phyloP scores from a whole-genome alignment of 2,888 invertebrate species.

The Pseudococcus jackbeardsleyi region DNA sequence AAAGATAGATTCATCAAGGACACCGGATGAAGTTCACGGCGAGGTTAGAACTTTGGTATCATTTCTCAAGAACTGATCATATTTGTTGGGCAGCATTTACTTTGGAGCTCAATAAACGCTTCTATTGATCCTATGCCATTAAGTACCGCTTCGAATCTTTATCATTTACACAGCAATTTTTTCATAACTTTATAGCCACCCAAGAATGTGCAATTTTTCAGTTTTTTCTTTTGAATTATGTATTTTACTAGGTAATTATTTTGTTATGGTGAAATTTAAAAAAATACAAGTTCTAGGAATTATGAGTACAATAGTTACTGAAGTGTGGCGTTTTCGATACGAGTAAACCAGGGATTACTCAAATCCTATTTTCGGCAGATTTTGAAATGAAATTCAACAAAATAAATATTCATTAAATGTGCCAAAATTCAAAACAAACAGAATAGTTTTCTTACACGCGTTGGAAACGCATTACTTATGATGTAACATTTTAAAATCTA shows the following conservation, averaged over 20 bases:
- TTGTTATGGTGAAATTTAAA: not conserved
- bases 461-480: no score
- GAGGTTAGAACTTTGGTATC: slow-evolving; percentile 68
- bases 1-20: slow-evolving; percentile 80
- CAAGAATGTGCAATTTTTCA: not conserved
- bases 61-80: not conserved
- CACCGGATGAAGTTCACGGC: slow-evolving; percentile 74
- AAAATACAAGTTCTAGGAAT: not conserved
- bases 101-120: not conserved
- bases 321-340: no score
- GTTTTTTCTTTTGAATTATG: not conserved
- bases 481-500: no score
- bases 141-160: not conserved
- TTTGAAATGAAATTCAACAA: no score
- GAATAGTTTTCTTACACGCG: no score
- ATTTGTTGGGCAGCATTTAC: not conserved
- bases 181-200: not conserved
- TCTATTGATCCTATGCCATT: not conserved
- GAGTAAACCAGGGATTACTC: no score
- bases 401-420: no score
- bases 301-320: not conserved
- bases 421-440: no score
- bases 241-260: not conserved
- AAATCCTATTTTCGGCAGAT: no score
- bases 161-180: not conserved